Conservation (phyloP, 2,797 vertebrate species). For the Ammospiza maritima region DNA sequence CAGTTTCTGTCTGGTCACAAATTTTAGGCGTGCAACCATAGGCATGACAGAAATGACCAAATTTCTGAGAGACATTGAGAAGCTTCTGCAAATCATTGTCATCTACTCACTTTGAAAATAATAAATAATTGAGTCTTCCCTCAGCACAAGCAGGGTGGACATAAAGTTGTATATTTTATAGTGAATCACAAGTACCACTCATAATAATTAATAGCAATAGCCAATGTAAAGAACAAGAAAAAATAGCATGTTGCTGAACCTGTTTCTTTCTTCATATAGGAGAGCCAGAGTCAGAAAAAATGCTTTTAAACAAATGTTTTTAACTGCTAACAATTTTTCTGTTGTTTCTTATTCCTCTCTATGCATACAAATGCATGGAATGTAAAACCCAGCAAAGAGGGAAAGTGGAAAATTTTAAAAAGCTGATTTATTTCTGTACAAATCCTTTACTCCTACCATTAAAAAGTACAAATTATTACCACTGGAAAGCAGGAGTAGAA, state of each 20-base stretch:
- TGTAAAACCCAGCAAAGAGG: not conserved
- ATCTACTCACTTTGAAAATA: not conserved
- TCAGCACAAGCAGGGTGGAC: not conserved
- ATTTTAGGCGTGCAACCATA: not conserved
- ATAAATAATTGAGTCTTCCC: not conserved
- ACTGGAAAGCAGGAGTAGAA: slow-evolving; percentile 17
- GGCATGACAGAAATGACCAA: not conserved
- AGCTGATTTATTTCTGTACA: slow-evolving; percentile 43
- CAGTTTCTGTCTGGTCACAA: not conserved
- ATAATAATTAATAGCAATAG: not conserved
- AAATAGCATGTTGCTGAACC: not conserved
- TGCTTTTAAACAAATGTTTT: not conserved
- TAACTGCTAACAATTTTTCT: not conserved
- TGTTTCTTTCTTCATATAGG: not conserved
- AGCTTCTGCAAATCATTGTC: not conserved
- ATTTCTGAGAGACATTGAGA: not conserved
- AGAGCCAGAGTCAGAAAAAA: not conserved
- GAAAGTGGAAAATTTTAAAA: not conserved
- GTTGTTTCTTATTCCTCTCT: not conserved
- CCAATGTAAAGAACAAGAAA: not conserved
- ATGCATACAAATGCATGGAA: not conserved
- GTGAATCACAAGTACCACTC: not conserved
- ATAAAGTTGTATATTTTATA: not conserved
- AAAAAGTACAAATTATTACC: slow-evolving; percentile 57
- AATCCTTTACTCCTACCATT: slow-evolving; percentile 36